Percentiles rank a stretch among this genome's conserved stretches.
These are phyloP conservation scores for Catharus minimus DNA, from an alignment of 2,113 vertebrate species.

Conservation along the genomic window DNA sequence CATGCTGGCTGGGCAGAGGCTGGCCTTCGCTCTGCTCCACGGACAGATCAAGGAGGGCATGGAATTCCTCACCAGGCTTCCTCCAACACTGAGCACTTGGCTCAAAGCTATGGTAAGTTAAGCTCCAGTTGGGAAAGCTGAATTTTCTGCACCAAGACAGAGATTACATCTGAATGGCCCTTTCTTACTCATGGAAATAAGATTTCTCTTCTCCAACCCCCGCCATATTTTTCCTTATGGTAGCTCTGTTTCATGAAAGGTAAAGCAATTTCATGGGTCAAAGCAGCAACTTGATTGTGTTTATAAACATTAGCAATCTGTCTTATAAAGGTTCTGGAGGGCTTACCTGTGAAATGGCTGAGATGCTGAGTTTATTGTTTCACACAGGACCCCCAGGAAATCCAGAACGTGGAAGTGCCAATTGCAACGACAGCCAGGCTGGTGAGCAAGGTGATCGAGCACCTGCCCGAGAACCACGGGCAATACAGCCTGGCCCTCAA, in stretches of 20 bases:
- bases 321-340: not conserved
- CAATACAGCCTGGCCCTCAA: constrained; percentile 92
- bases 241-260: not conserved
- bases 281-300: not conserved
- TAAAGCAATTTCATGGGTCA: not conserved
- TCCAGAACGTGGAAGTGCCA: constrained; percentile 85
- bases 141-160: not conserved
- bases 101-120: constrained; percentile 95
- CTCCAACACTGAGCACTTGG: constrained; percentile 94
- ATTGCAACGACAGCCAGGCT: constrained; percentile 83
- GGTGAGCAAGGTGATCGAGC: constrained; percentile 87
- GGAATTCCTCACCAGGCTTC: constrained; percentile 90
- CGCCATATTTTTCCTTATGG: not conserved
- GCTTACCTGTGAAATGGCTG: not conserved
- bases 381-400: constrained; percentile 87
- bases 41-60: constrained; percentile 84
- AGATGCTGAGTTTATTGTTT: not conserved
- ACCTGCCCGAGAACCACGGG: constrained; percentile 91
- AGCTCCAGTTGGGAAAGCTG: not conserved
- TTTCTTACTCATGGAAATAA: not conserved
- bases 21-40: constrained; percentile 86
- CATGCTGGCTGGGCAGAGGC: constrained; percentile 89
- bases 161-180: not conserved
- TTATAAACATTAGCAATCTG: not conserved
- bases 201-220: too few relatives aligned